Base-by-base conservation (phyloP, 2,797 vertebrate species). In the Monodelphis domestica region DNA sequence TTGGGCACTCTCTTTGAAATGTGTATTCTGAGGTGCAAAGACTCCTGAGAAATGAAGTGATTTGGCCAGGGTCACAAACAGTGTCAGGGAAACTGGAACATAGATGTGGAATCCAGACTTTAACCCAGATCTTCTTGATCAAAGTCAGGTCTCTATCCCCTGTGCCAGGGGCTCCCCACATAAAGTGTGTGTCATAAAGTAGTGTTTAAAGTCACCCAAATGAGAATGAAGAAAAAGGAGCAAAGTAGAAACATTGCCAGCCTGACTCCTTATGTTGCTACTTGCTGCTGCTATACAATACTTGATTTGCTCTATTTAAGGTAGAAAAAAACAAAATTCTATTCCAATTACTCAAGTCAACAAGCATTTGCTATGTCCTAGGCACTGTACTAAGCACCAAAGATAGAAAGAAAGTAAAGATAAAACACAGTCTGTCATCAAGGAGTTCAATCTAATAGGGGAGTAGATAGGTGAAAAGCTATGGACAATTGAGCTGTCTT, bases 221-320 rank as follows among this genome's bases (percentile, higher is more conserved):
- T 26, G 51, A 0, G 38, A 87, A 15, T 92, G 54, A 95, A 59
- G 70, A 91, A 59, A 93, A 96, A 92, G 63, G 55, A 87, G 89
- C 14, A n/a, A 57, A 45, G 3, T 93, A 87, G 88, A 91, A 33
- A 51, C 52, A 70, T 33, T 93, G 54, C 52, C 54, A 94, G 30
- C 17, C 29, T 91, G 21, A 12, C 50, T 89, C 92, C n/a, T n/a
- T 14, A 63, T 33, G 56, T 59, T 92, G 87, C 45, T 28, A 84
- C 53, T 95, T 89, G 92, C 89, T 94, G 17, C 33, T 57, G 53
- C 89, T 87, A 56, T 63, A 28, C 6, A 59, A 51, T 90, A 30
- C 7, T 90, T 93, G 63, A 91, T 94, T 93, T 59, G 94, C 95
- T 91, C 88, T 29, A 53, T 88, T 95, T 88, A 52, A 93, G 54